Evolutionary conservation across 2,113 vertebrate genomes (phyloP).

Genomic region (Thermophis baileyi): DNA sequence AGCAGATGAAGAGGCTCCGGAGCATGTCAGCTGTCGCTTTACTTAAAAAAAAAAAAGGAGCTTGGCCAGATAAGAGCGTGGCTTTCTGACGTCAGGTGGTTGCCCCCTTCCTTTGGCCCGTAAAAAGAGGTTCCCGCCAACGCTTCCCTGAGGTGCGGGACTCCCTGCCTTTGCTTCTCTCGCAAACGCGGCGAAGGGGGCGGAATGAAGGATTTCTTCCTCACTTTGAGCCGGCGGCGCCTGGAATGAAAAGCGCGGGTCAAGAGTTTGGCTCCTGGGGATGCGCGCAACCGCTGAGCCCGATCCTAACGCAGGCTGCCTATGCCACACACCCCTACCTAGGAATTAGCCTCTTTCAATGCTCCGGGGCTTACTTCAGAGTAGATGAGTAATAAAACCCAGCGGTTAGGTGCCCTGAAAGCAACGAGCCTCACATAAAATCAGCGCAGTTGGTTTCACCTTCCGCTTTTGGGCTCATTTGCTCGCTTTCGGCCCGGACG

Average conservation of each 20-base stretch:
- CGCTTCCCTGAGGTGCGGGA: slow-evolving; percentile 43
- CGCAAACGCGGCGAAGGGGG: neutral
- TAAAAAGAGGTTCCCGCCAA: slow-evolving; percentile 37
- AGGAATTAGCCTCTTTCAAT: neutral
- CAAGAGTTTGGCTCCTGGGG: neutral
- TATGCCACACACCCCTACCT: neutral
- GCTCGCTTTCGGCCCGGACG: neutral
- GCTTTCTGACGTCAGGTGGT: slow-evolving; percentile 33
- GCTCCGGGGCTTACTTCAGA: neutral
- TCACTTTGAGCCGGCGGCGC: neutral
- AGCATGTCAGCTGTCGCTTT: neutral
- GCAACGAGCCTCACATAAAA: neutral
- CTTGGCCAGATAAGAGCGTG: neutral
- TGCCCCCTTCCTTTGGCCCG: slow-evolving; percentile 52
- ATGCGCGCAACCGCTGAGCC: neutral
- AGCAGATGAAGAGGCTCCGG: neutral
- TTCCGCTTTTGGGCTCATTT: neutral
- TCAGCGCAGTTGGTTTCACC: neutral
- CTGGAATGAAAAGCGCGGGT: neutral
- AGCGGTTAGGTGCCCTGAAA: neutral
- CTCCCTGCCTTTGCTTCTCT: neutral
- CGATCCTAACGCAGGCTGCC: neutral
- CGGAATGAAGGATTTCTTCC: neutral
- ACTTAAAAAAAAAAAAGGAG: too few relatives aligned
- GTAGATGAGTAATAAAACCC: neutral